phyloP scores from a whole-genome alignment of 2,113 vertebrate genomes.

The Psammodynastes pulverulentus region DNA sequence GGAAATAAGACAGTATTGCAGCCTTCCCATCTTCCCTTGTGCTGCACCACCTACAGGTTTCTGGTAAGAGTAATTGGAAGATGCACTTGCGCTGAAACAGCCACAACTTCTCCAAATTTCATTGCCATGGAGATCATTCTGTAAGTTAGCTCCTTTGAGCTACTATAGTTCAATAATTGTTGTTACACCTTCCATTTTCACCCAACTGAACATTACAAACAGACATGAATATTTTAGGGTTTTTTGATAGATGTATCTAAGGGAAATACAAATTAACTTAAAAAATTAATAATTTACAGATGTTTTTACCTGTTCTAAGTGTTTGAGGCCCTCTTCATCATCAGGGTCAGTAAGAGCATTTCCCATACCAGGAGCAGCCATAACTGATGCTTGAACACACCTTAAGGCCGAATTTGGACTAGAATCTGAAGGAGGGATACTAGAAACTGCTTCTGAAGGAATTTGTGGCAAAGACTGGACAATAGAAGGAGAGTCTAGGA shows the following conservation, averaged over 20 bases:
- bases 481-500: slow-evolving; percentile 74
- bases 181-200: background rate
- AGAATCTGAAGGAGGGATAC: slow-evolving; percentile 65
- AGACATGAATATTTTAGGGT: background rate
- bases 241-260: background rate
- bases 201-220: background rate
- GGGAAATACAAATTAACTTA: background rate
- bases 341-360: slow-evolving; percentile 79
- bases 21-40: background rate
- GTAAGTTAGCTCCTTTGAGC: background rate
- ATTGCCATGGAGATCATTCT: background rate
- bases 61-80: background rate
- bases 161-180: background rate
- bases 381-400: slow-evolving; percentile 62
- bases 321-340: slow-evolving; percentile 96
- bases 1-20: background rate
- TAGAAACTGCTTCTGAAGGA: slow-evolving; percentile 67
- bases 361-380: slow-evolving; percentile 75
- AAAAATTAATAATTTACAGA: background rate
- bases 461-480: slow-evolving; percentile 71
- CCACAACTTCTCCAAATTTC: background rate
- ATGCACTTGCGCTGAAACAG: background rate
- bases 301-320: slow-evolving; percentile 88
- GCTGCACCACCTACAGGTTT: background rate
- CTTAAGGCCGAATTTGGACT: slow-evolving; percentile 65